A percentile compares a stretch with the other conserved stretches of the same genome.
These are phyloP conservation scores for Sciurus carolinensis DNA, from an alignment of 2,797 vertebrate species.

Conservation along the genomic window DNA sequence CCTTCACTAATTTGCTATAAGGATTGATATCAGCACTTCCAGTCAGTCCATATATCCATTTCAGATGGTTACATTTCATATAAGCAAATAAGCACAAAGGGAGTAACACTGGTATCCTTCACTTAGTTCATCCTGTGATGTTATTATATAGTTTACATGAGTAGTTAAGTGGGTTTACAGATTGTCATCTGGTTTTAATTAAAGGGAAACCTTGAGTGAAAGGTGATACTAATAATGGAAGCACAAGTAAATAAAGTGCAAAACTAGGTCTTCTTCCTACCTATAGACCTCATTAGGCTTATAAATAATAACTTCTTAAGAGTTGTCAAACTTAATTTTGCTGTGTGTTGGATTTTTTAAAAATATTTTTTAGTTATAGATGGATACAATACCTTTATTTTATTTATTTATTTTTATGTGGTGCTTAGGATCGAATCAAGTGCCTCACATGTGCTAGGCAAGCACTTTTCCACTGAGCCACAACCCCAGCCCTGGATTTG, in stretches of 20 bases:
- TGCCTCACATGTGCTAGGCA: too few species aligned
- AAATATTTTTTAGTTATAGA: too few species aligned
- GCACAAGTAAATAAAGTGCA: constrained; percentile 7
- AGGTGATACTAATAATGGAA: constrained; percentile 27
- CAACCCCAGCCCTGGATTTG: background rate
- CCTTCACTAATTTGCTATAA: constrained; percentile 33
- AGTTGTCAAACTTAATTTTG: background rate
- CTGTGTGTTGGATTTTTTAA: background rate
- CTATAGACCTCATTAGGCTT: background rate
- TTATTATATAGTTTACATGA: background rate
- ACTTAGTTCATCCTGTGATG: constrained; percentile 49
- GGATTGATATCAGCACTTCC: background rate
- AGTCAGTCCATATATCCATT: background rate
- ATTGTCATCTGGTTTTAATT: constrained; percentile 56
- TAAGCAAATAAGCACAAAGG: background rate
- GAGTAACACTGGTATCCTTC: background rate
- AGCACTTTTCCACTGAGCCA: too few species aligned
- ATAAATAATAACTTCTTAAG: background rate
- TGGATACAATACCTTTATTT: too few species aligned
- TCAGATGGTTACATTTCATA: constrained; percentile 38
- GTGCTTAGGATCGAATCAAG: too few species aligned
- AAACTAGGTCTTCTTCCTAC: background rate
- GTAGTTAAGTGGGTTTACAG: constrained; percentile 40
- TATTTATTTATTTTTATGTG: too few species aligned
- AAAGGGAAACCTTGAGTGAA: constrained; percentile 43